Evolutionary conservation across 1,140 invertebrate genomes (phyloP), one percentile per base, ranked within the genome.

Genomic region (Meteorus sp.): DNA sequence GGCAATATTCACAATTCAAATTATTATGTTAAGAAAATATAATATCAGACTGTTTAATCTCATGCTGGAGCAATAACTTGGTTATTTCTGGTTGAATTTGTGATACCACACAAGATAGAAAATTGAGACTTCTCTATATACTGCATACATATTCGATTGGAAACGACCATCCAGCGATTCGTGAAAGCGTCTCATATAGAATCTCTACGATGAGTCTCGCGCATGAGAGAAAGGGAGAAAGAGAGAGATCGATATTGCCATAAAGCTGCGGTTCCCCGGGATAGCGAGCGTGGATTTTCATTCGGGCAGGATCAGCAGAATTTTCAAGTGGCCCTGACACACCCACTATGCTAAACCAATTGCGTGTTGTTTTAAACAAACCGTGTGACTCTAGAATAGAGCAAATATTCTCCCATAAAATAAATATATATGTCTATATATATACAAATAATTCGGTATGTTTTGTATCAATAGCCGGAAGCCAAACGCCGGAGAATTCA

Each of bases 351-450:
- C 35, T 39, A 39, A 39, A 39, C 8, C 3, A 39, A 39, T 39
- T 39, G 35, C 35, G 35, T 39, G 35, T 39, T 39, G 35, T 39
- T 39, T 39, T 39, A 39, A 39, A 39, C 35, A 39, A 39, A 39
- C 35, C 35, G 35, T 39, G n/a, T n/a, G 3, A 4, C 35, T 39
- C 35, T 39, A n/a, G 35, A 39, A 39, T 39, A 39, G 15, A 39
- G 13, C 35, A 5, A 39, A 39, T 39, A 39, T 13, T n/a, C 35
- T 39, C 15, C 35, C 15, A 5, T 39, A 7, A 11, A 39, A n/a
- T 39, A 7, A n/a, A n/a, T 39, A 8, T 39, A 15, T 11, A n/a
- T 15, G 35, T 4, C 35, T 7, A n/a, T 39, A 39, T 39, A 39
- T 39, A n/a, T n/a, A n/a, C n/a, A n/a, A n/a, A n/a, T n/a, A n/a